Evolutionary conservation across 2,113 vertebrate genomes (phyloP), one percentile per base, ranked within the genome.

Genomic region (Phaetusa simplex): DNA sequence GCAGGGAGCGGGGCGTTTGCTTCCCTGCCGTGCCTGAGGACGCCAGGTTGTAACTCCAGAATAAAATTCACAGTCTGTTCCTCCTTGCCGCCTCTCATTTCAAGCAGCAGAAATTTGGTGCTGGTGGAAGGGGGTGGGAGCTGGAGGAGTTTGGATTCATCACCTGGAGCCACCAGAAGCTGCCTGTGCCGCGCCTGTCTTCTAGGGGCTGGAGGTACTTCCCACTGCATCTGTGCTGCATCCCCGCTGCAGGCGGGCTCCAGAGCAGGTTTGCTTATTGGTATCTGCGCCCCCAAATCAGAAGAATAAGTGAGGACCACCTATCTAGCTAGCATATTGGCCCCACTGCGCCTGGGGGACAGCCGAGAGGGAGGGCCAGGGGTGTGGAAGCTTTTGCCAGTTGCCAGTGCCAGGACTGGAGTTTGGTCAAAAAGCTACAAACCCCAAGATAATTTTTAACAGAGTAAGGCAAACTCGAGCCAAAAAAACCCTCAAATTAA

Each of bases 1-100:
- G 84, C 3, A 9, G 55, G 42, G 38, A 92, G n/a, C 2, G 0
- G 50, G 91, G 61, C 0, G 1, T 94, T 90, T 52, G 50, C 83
- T 82, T 94, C 89, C 71, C 86, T 56, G 73, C 65, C 76, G 50
- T 84, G 67, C 91, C 90, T 38, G 67, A 84, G 92, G 89, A 83
- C 77, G 20, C 82, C 29, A 3, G 78, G 91, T 87, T 97, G 95
- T 96, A 98, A 91, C 84, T 95, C 87, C 93, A 53, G 55, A 97
- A 97, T 93, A 97, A 97, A 97, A 90, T 76, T 94, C 82, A 89
- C 18, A 29, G 42, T 90, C 61, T 62, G 40, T 89, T 96, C 92
- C 87, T 78, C 69, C 77, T 89, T 64, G 55, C 56, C 0, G 86
- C 74, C 61, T 96, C 59, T 95, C 88, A 73, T 90, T 97, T 86